A percentile compares a stretch with the other conserved stretches of the same genome.
Evolutionary conservation across 2,888 invertebrate genomes (phyloP).

Genomic region (Aproaerema taeniolella): DNA sequence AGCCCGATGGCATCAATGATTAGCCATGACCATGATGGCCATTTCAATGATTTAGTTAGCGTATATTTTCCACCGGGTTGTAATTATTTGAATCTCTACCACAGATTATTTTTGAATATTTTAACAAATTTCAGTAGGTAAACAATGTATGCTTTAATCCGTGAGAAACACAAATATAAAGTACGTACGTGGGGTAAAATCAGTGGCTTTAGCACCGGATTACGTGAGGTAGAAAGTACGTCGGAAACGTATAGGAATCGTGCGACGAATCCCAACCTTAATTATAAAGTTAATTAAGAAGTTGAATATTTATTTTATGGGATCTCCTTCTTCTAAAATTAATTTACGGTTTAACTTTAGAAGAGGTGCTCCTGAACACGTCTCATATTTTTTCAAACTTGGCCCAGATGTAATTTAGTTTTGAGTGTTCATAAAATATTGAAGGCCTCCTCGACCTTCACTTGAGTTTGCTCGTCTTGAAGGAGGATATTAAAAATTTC

Average conservation of each 20-base stretch:
- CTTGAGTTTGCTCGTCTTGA: conserved; percentile 46
- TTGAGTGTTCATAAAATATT: conserved; percentile 49
- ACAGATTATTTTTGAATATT: too few species aligned
- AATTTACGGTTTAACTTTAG: conserved; percentile 27
- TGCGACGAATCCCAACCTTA: conserved; percentile 10
- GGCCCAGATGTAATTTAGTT: conserved; percentile 46
- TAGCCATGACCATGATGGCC: too few species aligned
- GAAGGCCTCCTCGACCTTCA: conserved; percentile 42
- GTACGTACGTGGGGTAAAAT: too few species aligned
- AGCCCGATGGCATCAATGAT: too few species aligned
- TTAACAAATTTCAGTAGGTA: too few species aligned
- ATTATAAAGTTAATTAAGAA: conserved; percentile 22
- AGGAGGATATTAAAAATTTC: conserved; percentile 61
- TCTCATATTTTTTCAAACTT: conserved; percentile 36
- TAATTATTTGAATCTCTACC: too few species aligned
- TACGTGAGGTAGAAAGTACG: conserved; percentile 5
- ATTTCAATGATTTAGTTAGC: too few species aligned
- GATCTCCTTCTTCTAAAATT: conserved; percentile 26
- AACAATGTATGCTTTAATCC: too few species aligned
- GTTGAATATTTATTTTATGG: conserved; percentile 26
- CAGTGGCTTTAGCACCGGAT: neutral
- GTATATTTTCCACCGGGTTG: too few species aligned
- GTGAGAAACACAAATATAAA: too few species aligned
- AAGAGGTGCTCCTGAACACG: conserved; percentile 25
- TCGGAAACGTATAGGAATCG: conserved; percentile 9